Percentiles rank a stretch among this genome's conserved stretches.
Evolutionary conservation across 2,113 vertebrate species (phyloP).

Genomic region (Danionella cerebrum): DNA sequence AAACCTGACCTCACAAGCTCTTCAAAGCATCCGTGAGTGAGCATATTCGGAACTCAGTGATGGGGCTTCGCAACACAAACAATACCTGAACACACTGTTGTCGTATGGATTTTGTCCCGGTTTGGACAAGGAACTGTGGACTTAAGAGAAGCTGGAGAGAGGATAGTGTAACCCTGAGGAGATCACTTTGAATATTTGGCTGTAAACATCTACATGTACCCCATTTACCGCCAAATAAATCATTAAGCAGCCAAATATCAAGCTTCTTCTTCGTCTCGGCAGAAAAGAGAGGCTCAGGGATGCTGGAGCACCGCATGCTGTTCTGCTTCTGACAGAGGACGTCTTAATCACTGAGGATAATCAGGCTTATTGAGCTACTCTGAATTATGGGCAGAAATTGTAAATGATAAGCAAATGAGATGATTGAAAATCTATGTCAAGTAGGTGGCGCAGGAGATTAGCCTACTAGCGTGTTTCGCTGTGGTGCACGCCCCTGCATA

Average conservation of each 20-base stretch:
- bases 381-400: conserved; percentile 32
- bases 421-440: conserved; percentile 2
- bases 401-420: conserved; percentile 30
- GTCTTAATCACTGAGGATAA: conserved; percentile 54
- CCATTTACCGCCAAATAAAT: neutral
- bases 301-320: conserved; percentile 30
- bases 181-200: neutral
- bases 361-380: conserved; percentile 30
- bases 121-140: no score
- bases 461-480: neutral
- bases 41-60: conserved; percentile 49
- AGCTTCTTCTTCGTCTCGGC: neutral
- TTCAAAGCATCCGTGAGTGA: conserved; percentile 62
- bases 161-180: neutral
- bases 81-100: conserved; percentile 37
- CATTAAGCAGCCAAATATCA: neutral
- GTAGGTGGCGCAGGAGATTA: conserved; percentile 2
- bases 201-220: neutral
- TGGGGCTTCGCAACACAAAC: conserved; percentile 33
- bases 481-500: neutral
- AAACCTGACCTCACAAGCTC: conserved; percentile 66
- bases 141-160: neutral
- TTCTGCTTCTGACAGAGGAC: conserved; percentile 51
- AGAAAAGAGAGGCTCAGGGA: neutral
- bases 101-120: no score